These are phyloP conservation scores for Campoplex nolae DNA, from an alignment of 2,888 invertebrate species.

Conservation along the genomic window DNA sequence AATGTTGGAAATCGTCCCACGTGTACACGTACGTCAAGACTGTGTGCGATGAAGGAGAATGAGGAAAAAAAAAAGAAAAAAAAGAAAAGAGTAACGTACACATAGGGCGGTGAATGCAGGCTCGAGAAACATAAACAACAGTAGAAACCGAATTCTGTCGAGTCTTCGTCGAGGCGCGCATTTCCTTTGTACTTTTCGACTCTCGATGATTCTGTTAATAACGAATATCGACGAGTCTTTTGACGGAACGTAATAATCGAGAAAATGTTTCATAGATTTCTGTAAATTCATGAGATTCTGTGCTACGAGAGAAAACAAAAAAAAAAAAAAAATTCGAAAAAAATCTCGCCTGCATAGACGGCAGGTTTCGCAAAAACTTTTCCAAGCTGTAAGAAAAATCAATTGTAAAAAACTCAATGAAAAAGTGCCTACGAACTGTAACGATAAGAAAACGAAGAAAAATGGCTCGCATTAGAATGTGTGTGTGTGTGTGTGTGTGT, in stretches of 20 bases:
- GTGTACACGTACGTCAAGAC: conserved; percentile 11
- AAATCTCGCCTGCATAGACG: background rate
- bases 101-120: background rate
- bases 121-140: background rate
- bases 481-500: conserved; percentile 22
- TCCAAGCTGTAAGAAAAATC: background rate
- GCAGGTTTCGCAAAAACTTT: background rate
- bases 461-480: background rate
- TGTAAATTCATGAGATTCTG: background rate
- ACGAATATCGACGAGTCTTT: background rate
- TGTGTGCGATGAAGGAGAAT: background rate
- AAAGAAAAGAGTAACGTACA: background rate
- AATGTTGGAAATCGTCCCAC: conserved; percentile 38
- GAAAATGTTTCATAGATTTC: background rate
- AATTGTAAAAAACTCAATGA: background rate
- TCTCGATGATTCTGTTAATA: no score
- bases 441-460: background rate
- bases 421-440: background rate
- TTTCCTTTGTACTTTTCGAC: background rate
- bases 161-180: background rate
- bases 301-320: background rate
- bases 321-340: background rate
- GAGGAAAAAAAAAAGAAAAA: background rate
- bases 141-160: background rate
- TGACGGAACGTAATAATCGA: background rate